Percentiles rank a stretch among this genome's conserved stretches.
These are phyloP conservation scores for Pecten maximus DNA, from an alignment of 2,888 invertebrate genomes.

Conservation along the genomic window DNA sequence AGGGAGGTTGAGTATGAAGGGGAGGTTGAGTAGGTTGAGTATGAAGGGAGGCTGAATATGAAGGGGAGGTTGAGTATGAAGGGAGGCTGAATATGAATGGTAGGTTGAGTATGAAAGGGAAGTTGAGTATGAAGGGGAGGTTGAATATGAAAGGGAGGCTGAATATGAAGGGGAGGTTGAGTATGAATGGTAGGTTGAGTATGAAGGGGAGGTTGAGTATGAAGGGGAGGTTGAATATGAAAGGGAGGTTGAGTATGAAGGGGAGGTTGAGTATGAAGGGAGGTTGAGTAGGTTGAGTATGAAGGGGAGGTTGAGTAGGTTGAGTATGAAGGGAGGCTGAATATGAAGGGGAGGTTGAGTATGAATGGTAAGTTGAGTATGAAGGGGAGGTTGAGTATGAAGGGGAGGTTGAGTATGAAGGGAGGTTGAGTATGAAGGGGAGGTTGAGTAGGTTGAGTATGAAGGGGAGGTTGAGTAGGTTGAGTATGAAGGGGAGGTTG, in stretches of 20 bases:
- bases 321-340: not conserved
- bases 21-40: not conserved
- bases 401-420: not conserved
- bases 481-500: not conserved
- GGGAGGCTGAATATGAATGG: no score
- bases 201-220: not conserved
- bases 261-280: not conserved
- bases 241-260: not conserved
- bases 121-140: not conserved
- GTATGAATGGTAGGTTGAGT: not conserved
- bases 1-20: not conserved
- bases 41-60: not conserved
- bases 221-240: not conserved
- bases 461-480: no score
- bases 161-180: not conserved
- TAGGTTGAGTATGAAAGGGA: not conserved
- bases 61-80: not conserved
- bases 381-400: not conserved
- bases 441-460: not conserved
- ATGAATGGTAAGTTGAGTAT: no score
- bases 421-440: not conserved
- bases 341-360: not conserved
- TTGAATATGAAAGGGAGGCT: not conserved
- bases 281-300: no score
- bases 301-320: not conserved